These are phyloP conservation scores for Drosophila gunungcola DNA, from an alignment of 1,140 invertebrate species.

Conservation along the genomic window DNA sequence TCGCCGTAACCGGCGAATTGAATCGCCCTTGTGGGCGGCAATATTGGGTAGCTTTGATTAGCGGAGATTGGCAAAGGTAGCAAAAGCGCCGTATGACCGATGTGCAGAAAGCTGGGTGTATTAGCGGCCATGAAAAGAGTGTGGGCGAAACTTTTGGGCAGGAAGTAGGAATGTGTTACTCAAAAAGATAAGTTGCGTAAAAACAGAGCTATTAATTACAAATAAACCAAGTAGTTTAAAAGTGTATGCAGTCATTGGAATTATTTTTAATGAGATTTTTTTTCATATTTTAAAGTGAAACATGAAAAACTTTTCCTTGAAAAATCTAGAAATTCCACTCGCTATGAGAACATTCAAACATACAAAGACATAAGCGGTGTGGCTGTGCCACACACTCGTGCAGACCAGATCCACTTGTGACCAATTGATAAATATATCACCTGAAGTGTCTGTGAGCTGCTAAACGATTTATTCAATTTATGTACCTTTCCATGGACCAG, in stretches of 20 bases:
- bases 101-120: background rate
- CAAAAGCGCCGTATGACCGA: slow-evolving; percentile 14
- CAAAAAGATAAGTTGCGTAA: no score
- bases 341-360: no score
- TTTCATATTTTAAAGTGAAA: no score
- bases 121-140: background rate
- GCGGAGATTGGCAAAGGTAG: slow-evolving; percentile 23
- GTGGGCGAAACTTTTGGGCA: no score
- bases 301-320: no score
- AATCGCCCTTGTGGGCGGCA: slow-evolving; percentile 17
- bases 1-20: slow-evolving; percentile 12
- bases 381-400: slow-evolving; percentile 1
- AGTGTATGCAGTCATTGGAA: background rate
- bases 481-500: slow-evolving; percentile 41
- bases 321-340: no score
- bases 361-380: background rate
- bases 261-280: no score
- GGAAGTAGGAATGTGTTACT: background rate
- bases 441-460: slow-evolving; percentile 18
- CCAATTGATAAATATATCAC: slow-evolving; percentile 49
- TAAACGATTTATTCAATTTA: slow-evolving; percentile 47
- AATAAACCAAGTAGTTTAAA: background rate
- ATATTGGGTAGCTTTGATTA: slow-evolving; percentile 42
- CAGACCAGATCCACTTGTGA: slow-evolving; percentile 6
- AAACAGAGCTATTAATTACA: background rate